Percentiles rank a stretch among this genome's conserved stretches.
These are phyloP conservation scores for Petrolisthes manimaculis DNA, from an alignment of 2,888 invertebrate species.

Conservation along the genomic window DNA sequence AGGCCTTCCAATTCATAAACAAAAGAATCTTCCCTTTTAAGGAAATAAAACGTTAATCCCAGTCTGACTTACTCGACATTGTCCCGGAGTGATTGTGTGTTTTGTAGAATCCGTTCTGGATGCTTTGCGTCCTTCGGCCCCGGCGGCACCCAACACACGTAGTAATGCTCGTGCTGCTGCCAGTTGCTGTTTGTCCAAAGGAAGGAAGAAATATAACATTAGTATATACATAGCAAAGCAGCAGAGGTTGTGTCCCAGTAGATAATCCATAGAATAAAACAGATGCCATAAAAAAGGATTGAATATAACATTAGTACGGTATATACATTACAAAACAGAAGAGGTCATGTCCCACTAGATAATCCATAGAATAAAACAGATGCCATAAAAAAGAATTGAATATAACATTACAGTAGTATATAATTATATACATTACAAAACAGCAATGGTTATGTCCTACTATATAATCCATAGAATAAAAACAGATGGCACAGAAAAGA, in stretches of 20 bases:
- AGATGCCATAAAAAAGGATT: background rate
- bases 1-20: background rate
- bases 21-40: background rate
- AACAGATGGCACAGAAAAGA: too few relatives aligned
- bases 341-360: too few relatives aligned
- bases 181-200: constrained; percentile 42
- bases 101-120: constrained; percentile 35
- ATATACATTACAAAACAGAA: too few relatives aligned
- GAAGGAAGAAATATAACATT: background rate
- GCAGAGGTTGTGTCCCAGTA: background rate
- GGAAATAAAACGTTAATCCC: background rate
- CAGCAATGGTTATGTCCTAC: too few relatives aligned
- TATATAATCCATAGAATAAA: too few relatives aligned
- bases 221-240: background rate
- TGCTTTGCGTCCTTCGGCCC: constrained; percentile 27
- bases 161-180: constrained; percentile 59
- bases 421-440: too few relatives aligned
- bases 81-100: constrained; percentile 42
- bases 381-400: background rate
- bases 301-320: background rate
- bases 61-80: constrained; percentile 43
- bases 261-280: background rate
- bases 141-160: constrained; percentile 55
- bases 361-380: too few relatives aligned
- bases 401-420: too few relatives aligned